Base-by-base conservation (phyloP, 2,113 vertebrate genomes). In the Nibea coibor region DNA sequence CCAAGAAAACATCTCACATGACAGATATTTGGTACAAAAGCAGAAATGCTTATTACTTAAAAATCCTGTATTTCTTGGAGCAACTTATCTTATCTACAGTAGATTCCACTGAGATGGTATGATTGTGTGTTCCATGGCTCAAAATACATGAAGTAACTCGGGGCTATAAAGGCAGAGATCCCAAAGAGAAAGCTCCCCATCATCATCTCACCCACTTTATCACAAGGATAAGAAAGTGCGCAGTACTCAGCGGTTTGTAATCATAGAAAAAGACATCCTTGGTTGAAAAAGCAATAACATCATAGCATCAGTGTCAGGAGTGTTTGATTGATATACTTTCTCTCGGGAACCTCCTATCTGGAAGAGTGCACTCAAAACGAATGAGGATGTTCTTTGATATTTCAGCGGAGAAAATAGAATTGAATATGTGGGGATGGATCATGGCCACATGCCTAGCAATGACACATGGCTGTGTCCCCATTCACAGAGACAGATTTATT, bases 361-460 rank as follows among this genome's bases (percentile, higher is more conserved):
- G 54, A 80, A 51, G 80, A 80, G 70, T 62, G 75, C 71, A 7
- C 68, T 80, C 66, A 66, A 74, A 76, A 19, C 26, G 15, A 62
- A 65, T 3, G 5, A 82, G 61, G 35, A 59, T 63, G 65, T 78
- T 28, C 82, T 76, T 78, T 82, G 78, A 87, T 87, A 85, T 80
- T 86, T 81, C 71, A 74, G 42, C 20, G 28, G 39, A 67, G 51
- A 79, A 74, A 5, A 51, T 57, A 43, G 59, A 64, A 72, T 22
- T 77, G 43, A 85, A 77, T 73, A 76, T 82, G 69, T 70, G 47
- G 43, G 43, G 64, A 84, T 89, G 83, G 89, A 89, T 93, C 88
- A 90, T 45, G 31, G 72, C 43, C 11, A 16, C 59, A 42, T 53
- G 59, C 35, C 59, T 56, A 45, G 65, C 65, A 75, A 75, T 65